A percentile compares a stretch with the other conserved stretches of the same genome.
Conservation (phyloP, 2,113 vertebrate genomes). For the Trichomycterus rosablanca region DNA sequence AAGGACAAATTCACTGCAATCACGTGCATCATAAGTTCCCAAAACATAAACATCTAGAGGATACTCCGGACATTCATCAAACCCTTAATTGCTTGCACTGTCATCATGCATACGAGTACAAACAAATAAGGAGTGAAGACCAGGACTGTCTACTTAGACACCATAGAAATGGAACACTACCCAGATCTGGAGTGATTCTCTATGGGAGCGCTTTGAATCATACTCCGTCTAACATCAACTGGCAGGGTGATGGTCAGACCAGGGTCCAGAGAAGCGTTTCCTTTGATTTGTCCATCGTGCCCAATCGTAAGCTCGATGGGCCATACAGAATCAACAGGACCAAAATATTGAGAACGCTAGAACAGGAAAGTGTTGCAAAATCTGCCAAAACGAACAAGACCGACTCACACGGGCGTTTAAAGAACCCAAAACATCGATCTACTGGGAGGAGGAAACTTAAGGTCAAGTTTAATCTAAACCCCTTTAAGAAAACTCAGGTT, state of each 20-base stretch:
- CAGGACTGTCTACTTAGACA: conserved; percentile 17
- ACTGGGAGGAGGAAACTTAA: conserved; percentile 56
- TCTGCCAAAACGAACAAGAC: conserved; percentile 20
- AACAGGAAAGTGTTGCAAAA: not conserved
- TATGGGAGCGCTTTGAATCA: conserved; percentile 29
- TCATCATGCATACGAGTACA: conserved; percentile 47
- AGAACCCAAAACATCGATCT: conserved; percentile 46
- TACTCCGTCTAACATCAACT: conserved; percentile 1
- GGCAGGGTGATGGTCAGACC: not conserved
- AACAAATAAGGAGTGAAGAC: conserved; percentile 21
- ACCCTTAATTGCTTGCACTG: conserved; percentile 28
- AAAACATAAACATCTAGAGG: no score
- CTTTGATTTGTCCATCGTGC: conserved; percentile 55
- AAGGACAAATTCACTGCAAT: conserved; percentile 15
- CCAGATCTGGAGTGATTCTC: conserved; percentile 32
- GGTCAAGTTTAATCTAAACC: conserved; percentile 75
- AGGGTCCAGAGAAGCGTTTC: conserved; percentile 55
- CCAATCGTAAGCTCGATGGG: conserved; percentile 19
- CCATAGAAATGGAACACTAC: conserved; percentile 5
- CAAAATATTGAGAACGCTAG: conserved; percentile 4
- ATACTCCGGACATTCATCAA: no score
- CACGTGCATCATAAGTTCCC: not conserved
- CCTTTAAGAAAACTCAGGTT: conserved; percentile 68
- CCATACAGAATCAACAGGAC: conserved; percentile 20
- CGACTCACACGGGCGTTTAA: conserved; percentile 11